Percentiles rank a stretch among this genome's conserved stretches.
phyloP scores from a whole-genome alignment of 2,113 vertebrate species.

The Eira barbara region DNA sequence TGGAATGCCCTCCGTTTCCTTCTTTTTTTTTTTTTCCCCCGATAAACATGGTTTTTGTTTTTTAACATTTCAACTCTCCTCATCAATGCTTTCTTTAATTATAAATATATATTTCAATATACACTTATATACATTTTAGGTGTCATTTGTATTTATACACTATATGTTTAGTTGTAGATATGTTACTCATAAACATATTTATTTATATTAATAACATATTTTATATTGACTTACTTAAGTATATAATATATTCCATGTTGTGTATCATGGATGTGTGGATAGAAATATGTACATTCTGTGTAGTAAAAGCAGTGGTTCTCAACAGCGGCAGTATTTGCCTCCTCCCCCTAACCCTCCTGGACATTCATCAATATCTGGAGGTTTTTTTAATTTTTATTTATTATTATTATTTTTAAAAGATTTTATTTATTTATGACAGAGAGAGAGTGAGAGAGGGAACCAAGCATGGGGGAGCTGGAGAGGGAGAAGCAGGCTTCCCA shows the following conservation, averaged over 20 bases:
- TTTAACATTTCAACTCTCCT: neutral
- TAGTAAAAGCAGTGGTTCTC: neutral
- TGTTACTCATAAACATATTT: neutral
- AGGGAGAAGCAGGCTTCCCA: neutral
- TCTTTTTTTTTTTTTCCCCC: neutral
- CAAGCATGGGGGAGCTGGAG: neutral
- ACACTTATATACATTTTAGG: neutral
- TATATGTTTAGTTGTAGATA: neutral
- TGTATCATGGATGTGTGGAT: neutral
- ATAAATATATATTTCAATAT: neutral
- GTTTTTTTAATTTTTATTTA: neutral
- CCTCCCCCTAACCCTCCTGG: neutral
- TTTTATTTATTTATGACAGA: neutral
- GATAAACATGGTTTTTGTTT: neutral
- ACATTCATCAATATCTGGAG: neutral
- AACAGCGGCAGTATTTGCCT: neutral
- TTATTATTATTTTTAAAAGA: neutral
- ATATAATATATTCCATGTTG: neutral
- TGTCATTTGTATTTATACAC: neutral
- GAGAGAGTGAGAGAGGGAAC: neutral
- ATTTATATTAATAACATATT: neutral
- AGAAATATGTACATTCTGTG: neutral
- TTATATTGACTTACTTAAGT: neutral
- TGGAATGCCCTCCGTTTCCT: neutral
- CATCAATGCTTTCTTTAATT: neutral